These are phyloP conservation scores for Alcedo atthis DNA, from an alignment of 2,797 vertebrate genomes.

Conservation along the genomic window DNA sequence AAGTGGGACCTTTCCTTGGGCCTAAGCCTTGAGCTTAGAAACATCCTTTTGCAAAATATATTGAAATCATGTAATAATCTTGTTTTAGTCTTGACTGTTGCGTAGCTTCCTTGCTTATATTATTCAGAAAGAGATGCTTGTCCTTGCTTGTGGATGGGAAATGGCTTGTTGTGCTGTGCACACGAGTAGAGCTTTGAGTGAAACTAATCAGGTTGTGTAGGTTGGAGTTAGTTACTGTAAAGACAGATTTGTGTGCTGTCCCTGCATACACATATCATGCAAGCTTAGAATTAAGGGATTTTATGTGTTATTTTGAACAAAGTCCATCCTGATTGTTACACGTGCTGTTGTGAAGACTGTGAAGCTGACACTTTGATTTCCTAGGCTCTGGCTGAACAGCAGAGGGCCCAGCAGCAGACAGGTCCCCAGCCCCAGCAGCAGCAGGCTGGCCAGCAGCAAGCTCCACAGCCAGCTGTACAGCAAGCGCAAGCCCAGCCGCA, in stretches of 20 bases:
- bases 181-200: neutral
- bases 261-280: neutral
- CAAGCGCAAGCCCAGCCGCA: slow-evolving; percentile 75
- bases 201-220: neutral
- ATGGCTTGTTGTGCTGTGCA: neutral
- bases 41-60: neutral
- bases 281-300: neutral
- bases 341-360: neutral
- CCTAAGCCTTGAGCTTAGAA: no score
- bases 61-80: neutral
- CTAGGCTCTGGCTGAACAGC: slow-evolving; percentile 91
- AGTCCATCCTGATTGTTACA: neutral
- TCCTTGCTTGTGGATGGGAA: neutral
- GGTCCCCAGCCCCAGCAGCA: slow-evolving; percentile 71
- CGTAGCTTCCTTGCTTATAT: neutral
- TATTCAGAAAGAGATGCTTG: neutral
- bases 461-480: slow-evolving; percentile 54
- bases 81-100: neutral
- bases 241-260: neutral
- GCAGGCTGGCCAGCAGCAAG: slow-evolving; percentile 68
- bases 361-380: neutral
- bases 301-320: neutral
- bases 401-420: slow-evolving; percentile 89
- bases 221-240: neutral
- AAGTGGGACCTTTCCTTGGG: neutral